These are phyloP conservation scores for Aphelocoma coerulescens DNA, from an alignment of 2,113 vertebrate species.

Conservation along the genomic window DNA sequence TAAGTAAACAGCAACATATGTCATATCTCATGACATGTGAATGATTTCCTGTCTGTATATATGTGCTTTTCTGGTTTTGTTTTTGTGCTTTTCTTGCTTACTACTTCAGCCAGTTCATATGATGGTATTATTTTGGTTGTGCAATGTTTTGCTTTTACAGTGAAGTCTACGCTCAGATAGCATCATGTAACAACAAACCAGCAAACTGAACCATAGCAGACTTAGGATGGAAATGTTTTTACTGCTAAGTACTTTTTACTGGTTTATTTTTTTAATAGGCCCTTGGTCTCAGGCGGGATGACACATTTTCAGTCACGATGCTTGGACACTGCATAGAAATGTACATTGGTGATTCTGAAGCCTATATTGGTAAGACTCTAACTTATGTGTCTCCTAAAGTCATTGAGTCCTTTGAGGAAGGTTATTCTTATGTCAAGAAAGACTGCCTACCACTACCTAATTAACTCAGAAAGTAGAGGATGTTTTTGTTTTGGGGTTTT, in stretches of 20 bases:
- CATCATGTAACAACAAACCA: not conserved
- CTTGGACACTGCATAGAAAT: slow-evolving; percentile 98
- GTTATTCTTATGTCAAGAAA: not conserved
- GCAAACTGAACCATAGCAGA: not conserved
- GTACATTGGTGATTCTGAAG: slow-evolving; percentile 98
- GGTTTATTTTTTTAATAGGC: slow-evolving; percentile 74
- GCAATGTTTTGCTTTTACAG: not conserved
- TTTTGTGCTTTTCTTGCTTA: not conserved
- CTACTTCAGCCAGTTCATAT: not conserved
- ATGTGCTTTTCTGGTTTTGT: not conserved
- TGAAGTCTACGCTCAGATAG: not conserved
- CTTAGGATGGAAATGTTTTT: not conserved
- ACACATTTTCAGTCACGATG: slow-evolving; percentile 98
- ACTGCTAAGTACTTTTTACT: not conserved
- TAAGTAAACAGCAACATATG: not conserved
- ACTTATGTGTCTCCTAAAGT: not conserved
- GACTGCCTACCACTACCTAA: not conserved
- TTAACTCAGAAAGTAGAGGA: not conserved
- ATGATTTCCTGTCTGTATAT: not conserved
- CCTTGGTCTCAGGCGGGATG: slow-evolving; percentile 94
- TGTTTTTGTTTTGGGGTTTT: not conserved
- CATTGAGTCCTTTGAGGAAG: not conserved
- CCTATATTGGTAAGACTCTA: slow-evolving; percentile 87
- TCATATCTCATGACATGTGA: not conserved
- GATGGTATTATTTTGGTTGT: not conserved